Evolutionary conservation across 2,797 vertebrate species (phyloP), one percentile per base, ranked within the genome.

Genomic region (Eptatretus atami): DNA sequence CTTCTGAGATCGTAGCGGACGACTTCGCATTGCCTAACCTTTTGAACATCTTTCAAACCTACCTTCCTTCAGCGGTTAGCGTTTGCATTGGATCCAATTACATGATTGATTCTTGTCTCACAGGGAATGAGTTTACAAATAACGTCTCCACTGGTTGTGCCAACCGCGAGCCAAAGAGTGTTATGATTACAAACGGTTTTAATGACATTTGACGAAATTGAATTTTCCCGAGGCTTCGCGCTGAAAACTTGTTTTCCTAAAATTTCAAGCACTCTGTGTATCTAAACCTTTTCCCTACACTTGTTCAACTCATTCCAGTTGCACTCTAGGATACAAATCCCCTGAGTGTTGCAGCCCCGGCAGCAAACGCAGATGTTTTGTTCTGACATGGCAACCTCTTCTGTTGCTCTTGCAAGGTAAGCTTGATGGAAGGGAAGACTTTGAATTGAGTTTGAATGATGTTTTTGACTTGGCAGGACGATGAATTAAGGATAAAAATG

Each of bases 91-190:
- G 31, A 44, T 44, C 31, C 31, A 44, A 44, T 44, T 4, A 44
- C 31, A 5, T 44, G 31, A 44, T 44, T n/a, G 31, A 44, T 44
- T 44, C 31, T 44, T n/a, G n/a, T 53, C 12, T 53, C n/a, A 12
- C 70, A 80, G 79, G 78, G 78, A 10, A 78, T 80, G 76, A 75
- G 75, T 80, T 70, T 64, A 79, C 77, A 65, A 80, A 80, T 69
- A n/a, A 76, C 78, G 1, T 80, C 79, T 65, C 78, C 77, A 8
- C 70, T 80, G 60, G 77, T 80, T 66, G 76, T 79, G 63, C 76
- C 78, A 53, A 78, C n/a, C 77, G 11, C 73, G 76, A 19, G 76
- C 69, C 12, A 79, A 75, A 74, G 71, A 77, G 78, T 79, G 67
- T 65, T 53, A 1, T 61, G n/a, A 25, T 61, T n/a, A 10, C 57